Evolutionary conservation across 2,888 invertebrate species (phyloP), one percentile per base, ranked within the genome.

Genomic region (Physocephala rufipes): DNA sequence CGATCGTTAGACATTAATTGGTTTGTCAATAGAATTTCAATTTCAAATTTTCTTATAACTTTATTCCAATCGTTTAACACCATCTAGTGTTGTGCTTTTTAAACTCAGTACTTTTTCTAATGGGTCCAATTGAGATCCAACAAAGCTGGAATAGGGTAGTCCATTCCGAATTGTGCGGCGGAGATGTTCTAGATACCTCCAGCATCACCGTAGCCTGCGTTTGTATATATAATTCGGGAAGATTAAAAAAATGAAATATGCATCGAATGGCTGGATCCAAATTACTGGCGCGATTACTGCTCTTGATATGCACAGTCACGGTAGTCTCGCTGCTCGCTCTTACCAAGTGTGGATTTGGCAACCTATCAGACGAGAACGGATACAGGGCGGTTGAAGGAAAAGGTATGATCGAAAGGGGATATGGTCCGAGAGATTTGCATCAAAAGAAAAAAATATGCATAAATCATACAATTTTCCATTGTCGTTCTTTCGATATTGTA

Each of bases 271-370:
- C 62, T 49, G 68, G 62, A 19, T 82, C 84, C 68, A 82, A 79
- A 74, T 76, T 85, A 74, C 81, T 85, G 43, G 82, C 85, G 75
- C 81, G 82, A 72, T 79, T 85, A 24, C 74, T 85, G 68, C 73
- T 85, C 71, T 77, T 85, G 62, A 84, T 85, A 71, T 83, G 82
- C 45, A 77, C 84, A 13, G 82, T 84, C 21, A 84, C 84, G 16
- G 79, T 81, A 19, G 77, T 82, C 63, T 83, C 85, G 2, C 78
- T 85, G 45, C 77, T 81, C 51, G 82, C 84, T 47, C 74, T 85
- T 43, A 83, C 84, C 0, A 81, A 83, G 77, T 85, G 85, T 71
- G 85, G 85, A 19, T 81, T 85, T 49, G 84, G 84, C 65, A 83
- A 83, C 55, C 72, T 84, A 45, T 79, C 81, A 36, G 78, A 79